Base-by-base conservation (phyloP, 2,797 vertebrate genomes). In the Falco columbarius region DNA sequence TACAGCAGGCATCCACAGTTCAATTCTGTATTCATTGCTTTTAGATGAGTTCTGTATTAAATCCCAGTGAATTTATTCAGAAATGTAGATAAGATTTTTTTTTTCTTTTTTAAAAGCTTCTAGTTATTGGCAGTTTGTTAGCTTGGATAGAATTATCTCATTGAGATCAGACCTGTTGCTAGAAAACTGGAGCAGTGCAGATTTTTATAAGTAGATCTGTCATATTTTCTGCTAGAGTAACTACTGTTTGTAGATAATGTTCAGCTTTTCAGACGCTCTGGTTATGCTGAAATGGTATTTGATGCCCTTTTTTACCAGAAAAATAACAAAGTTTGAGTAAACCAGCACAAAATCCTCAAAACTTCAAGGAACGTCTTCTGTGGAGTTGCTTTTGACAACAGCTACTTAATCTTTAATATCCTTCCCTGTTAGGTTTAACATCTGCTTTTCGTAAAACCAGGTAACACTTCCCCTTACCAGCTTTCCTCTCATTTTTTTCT, bases 41-140 rank as follows among this genome's bases (percentile, higher is more conserved):
- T 95, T 74, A 80, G 63, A 82, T 82, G 59, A 90, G 32, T 6
- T 61, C 30, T 94, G 3, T 82, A 85, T 90, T 81, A 93, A 83
- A 81, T 73, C 54, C 67, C 40, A 90, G 23, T 52, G 77, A 62
- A 94, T 76, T 62, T 94, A 84, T 97, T 94, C 67, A 80, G 54
- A 90, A 80, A 80, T 79, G 61, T 77, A 79, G 40, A 44, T 80
- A 79, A 74, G 23, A n/a, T 3, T 2, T 47, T 46, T n/a, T 14
- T 27, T 49, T 8, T 8, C 20, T 51, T 65, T 40, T 3, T 30
- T n/a, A 52, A 88, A 86, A 70, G 7, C 34, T 40, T 75, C 14
- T 66, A 70, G 19, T 59, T 89, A 52, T 6, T 71, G 30, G 4
- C 19, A 81, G 12, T 67, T 62, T 84, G 9, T 68, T 87, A 24